Conservation (phyloP, 2,113 vertebrate species). For the Heptranchias perlo region DNA sequence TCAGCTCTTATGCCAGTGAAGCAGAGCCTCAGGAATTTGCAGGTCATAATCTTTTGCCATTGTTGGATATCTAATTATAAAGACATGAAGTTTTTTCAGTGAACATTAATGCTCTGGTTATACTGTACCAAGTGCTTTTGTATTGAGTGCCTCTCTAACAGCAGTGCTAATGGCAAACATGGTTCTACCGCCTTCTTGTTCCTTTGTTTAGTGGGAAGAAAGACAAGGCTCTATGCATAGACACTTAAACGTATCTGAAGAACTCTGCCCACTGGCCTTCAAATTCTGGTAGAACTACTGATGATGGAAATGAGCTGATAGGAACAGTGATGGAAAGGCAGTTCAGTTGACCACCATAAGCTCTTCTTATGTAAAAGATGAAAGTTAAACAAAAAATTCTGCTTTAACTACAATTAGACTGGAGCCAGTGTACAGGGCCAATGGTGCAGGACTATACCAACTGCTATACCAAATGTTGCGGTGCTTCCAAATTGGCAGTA, state of each 20-base stretch:
- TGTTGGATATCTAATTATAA: neutral
- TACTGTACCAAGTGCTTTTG: neutral
- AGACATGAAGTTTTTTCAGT: no score
- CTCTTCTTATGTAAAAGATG: neutral
- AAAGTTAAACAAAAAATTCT: neutral
- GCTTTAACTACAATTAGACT: neutral
- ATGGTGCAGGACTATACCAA: slow-evolving; percentile 14
- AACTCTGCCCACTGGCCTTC: neutral
- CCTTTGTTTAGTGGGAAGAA: neutral
- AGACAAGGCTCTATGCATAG: neutral
- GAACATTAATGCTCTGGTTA: neutral
- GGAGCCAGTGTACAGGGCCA: neutral
- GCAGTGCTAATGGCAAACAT: neutral
- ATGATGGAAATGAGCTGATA: neutral
- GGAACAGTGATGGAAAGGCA: neutral
- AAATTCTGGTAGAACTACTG: neutral
- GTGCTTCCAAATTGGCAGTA: neutral
- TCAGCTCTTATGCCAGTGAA: neutral
- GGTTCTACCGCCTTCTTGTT: neutral
- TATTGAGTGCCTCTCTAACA: neutral
- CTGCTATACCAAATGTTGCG: neutral
- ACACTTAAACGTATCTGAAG: neutral
- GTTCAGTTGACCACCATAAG: neutral
- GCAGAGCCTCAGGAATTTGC: neutral
- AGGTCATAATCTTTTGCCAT: neutral